A percentile compares a stretch with the other conserved stretches of the same genome.
Conservation (phyloP, 1,140 invertebrate species). For the Mamestra configurata region DNA sequence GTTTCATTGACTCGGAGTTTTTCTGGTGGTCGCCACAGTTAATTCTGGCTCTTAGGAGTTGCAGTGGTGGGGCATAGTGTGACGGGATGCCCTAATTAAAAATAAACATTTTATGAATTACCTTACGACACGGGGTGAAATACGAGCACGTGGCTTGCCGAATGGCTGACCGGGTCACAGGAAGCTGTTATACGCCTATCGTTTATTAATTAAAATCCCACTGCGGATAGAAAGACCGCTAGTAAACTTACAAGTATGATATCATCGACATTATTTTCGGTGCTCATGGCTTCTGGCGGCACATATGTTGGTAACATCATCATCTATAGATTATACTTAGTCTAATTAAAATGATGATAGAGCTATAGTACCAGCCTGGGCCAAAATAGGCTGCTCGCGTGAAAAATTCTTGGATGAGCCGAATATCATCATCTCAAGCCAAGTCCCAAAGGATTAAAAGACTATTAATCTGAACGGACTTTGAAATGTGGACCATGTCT, state of each 20-base stretch:
- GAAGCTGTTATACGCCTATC: conserved; percentile 26
- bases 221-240: conserved; percentile 54
- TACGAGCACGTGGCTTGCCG: too few relatives aligned
- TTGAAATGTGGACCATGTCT: neutral
- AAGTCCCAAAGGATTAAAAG: conserved; percentile 13
- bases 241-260: conserved; percentile 65
- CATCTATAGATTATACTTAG: conserved; percentile 15
- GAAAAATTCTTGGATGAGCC: neutral
- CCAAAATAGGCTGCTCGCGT: neutral
- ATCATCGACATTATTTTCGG: conserved; percentile 81
- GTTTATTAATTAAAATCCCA: conserved; percentile 43
- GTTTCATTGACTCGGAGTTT: too few relatives aligned
- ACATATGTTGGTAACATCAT: conserved; percentile 18
- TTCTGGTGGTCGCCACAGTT: too few relatives aligned
- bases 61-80: too few relatives aligned
- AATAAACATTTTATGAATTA: too few relatives aligned
- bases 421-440: neutral
- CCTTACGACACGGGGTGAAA: too few relatives aligned
- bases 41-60: too few relatives aligned
- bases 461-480: conserved; percentile 16
- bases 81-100: too few relatives aligned
- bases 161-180: too few relatives aligned
- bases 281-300: conserved; percentile 45
- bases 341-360: conserved; percentile 22
- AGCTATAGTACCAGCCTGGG: neutral